Percentiles rank a stretch among this genome's conserved stretches.
Evolutionary conservation across 23 tunicate genomes (phyloP).

Genomic region (Diplosoma virens): DNA sequence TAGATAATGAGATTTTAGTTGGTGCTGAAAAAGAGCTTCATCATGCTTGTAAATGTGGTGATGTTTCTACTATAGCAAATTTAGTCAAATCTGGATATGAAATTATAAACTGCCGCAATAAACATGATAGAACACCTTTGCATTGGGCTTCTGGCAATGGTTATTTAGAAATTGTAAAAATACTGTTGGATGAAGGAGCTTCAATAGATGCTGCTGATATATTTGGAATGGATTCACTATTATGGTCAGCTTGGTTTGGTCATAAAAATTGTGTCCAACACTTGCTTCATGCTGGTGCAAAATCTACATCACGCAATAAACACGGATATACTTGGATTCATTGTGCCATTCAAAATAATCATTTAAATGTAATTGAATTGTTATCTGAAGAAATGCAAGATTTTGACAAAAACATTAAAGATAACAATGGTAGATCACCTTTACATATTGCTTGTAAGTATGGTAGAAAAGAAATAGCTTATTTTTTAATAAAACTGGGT

Average conservation of each 20-base stretch:
- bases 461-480: conserved; percentile 43
- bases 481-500: conserved; percentile 31
- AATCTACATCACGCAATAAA: conserved; percentile 52
- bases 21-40: conserved; percentile 85
- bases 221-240: conserved; percentile 94
- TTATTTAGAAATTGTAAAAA: conserved; percentile 43
- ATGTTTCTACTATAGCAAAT: conserved; percentile 32
- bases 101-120: conserved; percentile 75
- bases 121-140: conserved; percentile 78
- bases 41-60: conserved; percentile 77
- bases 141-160: conserved; percentile 98
- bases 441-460: conserved; percentile 75
- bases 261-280: conserved; percentile 57
- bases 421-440: conserved; percentile 70
- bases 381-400: conserved; percentile 80
- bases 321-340: conserved; percentile 87
- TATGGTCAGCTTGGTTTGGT: conserved; percentile 99
- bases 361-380: conserved; percentile 48
- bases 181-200: conserved; percentile 78
- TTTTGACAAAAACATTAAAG: conserved; percentile 61
- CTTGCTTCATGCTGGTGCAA: conserved; percentile 76
- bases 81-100: conserved; percentile 54
- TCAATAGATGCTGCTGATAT: conserved; percentile 81
- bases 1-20: conserved; percentile 71
- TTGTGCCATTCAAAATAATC: conserved; percentile 87